A percentile compares a stretch with the other conserved stretches of the same genome.
These are phyloP conservation scores for Ips typographus DNA, from an alignment of 1,140 invertebrate genomes.

Conservation along the genomic window DNA sequence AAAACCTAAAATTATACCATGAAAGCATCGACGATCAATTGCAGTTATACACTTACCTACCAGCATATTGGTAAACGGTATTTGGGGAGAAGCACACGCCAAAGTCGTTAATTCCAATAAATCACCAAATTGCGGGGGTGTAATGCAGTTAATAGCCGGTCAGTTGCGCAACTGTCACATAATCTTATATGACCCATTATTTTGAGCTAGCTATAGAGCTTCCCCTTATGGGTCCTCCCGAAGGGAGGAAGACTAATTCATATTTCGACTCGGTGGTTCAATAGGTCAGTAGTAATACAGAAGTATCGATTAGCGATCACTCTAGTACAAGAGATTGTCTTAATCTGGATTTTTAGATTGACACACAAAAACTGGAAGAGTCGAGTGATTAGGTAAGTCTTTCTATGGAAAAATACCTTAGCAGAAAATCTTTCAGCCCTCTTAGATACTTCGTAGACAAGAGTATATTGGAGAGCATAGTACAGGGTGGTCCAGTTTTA, in stretches of 20 bases:
- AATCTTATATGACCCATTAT: conserved; percentile 32
- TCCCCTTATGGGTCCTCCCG: neutral
- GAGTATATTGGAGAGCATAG: no score
- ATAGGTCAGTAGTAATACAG: no score
- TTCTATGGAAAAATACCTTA: no score
- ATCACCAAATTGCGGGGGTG: conserved; percentile 37
- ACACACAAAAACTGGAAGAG: no score
- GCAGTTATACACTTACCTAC: neutral
- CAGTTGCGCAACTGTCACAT: conserved; percentile 37
- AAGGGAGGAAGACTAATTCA: conserved; percentile 8
- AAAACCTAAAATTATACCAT: conserved; percentile 34
- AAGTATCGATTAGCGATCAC: no score
- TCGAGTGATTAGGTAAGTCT: no score
- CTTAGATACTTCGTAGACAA: no score
- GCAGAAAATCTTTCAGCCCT: no score
- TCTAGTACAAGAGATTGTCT: no score
- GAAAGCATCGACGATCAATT: conserved; percentile 8
- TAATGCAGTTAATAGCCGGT: conserved; percentile 35
- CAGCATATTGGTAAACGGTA: conserved; percentile 24
- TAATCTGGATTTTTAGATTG: no score
- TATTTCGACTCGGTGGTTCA: no score
- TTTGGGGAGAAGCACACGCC: conserved; percentile 23
- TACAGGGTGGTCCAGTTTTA: no score
- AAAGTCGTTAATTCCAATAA: conserved; percentile 34
- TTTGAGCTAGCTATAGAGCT: conserved; percentile 7